Base-by-base conservation (phyloP, 2,113 vertebrate genomes). In the Zosterops lateralis region DNA sequence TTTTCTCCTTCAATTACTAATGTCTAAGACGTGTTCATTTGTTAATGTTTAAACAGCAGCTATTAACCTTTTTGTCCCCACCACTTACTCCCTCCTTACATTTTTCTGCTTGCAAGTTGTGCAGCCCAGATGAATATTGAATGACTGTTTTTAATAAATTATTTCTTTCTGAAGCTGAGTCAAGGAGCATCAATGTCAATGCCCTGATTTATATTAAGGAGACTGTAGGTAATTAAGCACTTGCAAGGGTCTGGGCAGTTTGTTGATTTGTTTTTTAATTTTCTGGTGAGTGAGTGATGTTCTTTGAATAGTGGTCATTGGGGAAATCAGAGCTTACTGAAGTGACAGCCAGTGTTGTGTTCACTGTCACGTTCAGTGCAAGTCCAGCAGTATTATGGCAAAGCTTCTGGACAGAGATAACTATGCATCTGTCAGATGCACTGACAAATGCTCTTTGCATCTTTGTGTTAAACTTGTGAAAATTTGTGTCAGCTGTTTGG, bases 291-390 rank as follows among this genome's bases (percentile, higher is more conserved):
- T 96, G 96, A 97, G 51, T 96, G 96, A 97, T 96, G 79, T 87
- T 97, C 91, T 96, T 95, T 90, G 91, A 89, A 92, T 94, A 81
- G 67, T 22, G 17, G 94, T 95, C 97, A 44, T 85, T 64, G 85
- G 97, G 96, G 97, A 98, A 98, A 97, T 98, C 97, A 97, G 87
- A 84, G 92, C 71, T 81, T 96, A 74, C 74, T 84, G 94, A 96
- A 95, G 96, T 77, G 64, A 45, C 96, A 62, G 47, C 89, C 91
- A 13, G 12, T 21, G 72, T 87, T 96, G 89, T 83, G 64, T 71
- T 58, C 42, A 50, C 90, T 93, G 94, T 95, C 87, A 45, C 67
- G 61, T 95, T 97, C 83, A 13, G 21, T 92, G 74, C 70, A 51
- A 94, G 93, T 93, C 96, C 81, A n/a, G 86, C 83, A 91, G 75